These are phyloP conservation scores for Andrena haemorrhoa DNA, from an alignment of 2,888 invertebrate genomes.

Conservation along the genomic window DNA sequence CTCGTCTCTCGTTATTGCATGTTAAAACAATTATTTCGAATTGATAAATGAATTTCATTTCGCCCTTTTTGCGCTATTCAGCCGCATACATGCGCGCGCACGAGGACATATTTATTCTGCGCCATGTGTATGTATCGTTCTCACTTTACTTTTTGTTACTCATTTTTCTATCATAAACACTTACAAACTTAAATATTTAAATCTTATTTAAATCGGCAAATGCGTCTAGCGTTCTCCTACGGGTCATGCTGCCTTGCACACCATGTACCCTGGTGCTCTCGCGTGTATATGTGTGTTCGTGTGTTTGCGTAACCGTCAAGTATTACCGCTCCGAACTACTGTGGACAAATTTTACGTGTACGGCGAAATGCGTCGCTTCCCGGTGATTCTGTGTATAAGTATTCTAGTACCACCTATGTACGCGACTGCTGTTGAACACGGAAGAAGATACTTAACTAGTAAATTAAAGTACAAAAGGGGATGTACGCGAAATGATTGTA, in stretches of 20 bases:
- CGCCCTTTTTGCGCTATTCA: background rate
- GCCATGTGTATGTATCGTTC: constrained; percentile 14
- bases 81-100: background rate
- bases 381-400: constrained; percentile 26
- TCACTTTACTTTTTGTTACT: constrained; percentile 9
- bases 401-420: constrained; percentile 30
- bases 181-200: constrained; percentile 14
- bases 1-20: background rate
- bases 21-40: background rate
- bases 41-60: background rate
- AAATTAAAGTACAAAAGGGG: constrained; percentile 11
- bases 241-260: background rate
- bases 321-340: constrained; percentile 27
- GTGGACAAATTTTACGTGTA: background rate
- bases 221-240: background rate
- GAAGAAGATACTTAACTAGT: constrained; percentile 36
- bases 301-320: constrained; percentile 32
- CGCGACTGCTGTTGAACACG: background rate
- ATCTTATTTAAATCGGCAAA: constrained; percentile 18
- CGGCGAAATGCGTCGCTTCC: constrained; percentile 3
- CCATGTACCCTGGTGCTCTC: background rate
- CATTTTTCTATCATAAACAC: constrained; percentile 7
- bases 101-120: constrained; percentile 3
- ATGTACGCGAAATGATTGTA: constrained; percentile 1
- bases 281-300: background rate